phyloP scores from a whole-genome alignment of 1,140 invertebrate genomes.

The Zaprionus taronus region DNA sequence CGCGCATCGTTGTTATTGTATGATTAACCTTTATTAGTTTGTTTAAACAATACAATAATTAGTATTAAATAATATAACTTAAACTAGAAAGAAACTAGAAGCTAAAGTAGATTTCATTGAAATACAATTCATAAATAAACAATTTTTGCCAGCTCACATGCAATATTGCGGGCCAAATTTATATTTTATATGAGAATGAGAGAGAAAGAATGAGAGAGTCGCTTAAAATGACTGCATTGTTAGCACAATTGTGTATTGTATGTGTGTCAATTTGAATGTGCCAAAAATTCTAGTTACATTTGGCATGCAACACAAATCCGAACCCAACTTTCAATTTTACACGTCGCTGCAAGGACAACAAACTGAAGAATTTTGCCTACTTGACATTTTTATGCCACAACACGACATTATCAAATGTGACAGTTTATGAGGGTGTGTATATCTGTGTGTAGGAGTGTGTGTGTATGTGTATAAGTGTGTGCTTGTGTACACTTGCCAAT shows the following conservation, averaged over 20 bases:
- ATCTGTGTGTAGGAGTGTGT: conserved; percentile 16
- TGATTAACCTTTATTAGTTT: no score
- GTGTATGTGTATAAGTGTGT: conserved; percentile 2
- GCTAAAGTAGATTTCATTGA: no score
- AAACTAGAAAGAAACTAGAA: no score
- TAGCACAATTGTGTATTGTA: background rate
- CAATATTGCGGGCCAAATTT: background rate
- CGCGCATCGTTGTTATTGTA: no score
- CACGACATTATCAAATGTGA: conserved; percentile 58
- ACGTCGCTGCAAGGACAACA: conserved; percentile 65
- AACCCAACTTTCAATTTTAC: conserved; percentile 73
- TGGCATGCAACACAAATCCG: conserved; percentile 56
- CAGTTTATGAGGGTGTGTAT: conserved; percentile 31
- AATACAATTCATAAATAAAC: background rate
- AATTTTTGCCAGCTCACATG: background rate
- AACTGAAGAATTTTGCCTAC: conserved; percentile 41
- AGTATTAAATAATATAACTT: no score
- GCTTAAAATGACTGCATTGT: conserved; percentile 7
- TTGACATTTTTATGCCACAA: conserved; percentile 39
- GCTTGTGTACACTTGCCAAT: conserved; percentile 34
- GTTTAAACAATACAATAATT: no score
- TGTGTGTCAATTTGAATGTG: background rate
- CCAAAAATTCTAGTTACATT: conserved; percentile 22
- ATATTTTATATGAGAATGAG: background rate
- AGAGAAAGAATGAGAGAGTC: no score